These are phyloP conservation scores for Leptopilina drosophilae DNA, from an alignment of 2,888 invertebrate genomes.

Conservation along the genomic window DNA sequence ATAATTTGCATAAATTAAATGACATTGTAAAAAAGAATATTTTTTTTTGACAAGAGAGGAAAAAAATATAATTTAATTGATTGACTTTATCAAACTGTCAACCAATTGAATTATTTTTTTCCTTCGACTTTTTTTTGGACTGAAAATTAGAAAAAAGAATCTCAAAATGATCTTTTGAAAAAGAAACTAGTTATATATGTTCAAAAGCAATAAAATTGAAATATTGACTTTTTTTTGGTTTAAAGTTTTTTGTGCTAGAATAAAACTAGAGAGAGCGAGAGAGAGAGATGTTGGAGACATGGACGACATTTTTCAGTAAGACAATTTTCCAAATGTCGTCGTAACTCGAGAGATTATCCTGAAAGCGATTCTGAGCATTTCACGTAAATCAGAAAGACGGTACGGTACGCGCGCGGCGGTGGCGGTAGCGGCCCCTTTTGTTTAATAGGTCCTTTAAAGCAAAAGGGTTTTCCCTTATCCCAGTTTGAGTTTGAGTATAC, in stretches of 20 bases:
- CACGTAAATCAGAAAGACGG: slow-evolving; percentile 38
- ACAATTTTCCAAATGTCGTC: slow-evolving; percentile 40
- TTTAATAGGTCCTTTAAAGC: slow-evolving; percentile 40
- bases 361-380: slow-evolving; percentile 35
- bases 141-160: too few relatives aligned
- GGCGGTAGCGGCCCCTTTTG: slow-evolving; percentile 5
- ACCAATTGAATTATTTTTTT: too few relatives aligned
- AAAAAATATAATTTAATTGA: too few relatives aligned
- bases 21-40: too few relatives aligned
- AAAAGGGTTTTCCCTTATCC: slow-evolving; percentile 34
- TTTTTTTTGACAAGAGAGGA: too few relatives aligned
- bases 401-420: not conserved
- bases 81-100: too few relatives aligned
- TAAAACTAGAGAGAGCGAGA: slow-evolving; percentile 19
- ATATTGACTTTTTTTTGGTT: too few relatives aligned
- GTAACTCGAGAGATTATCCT: slow-evolving; percentile 38
- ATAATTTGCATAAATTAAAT: too few relatives aligned
- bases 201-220: too few relatives aligned
- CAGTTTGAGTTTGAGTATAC: slow-evolving; percentile 5
- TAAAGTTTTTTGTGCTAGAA: not conserved
- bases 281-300: slow-evolving; percentile 25
- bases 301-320: slow-evolving; percentile 37
- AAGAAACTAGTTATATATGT: too few relatives aligned
- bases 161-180: too few relatives aligned
- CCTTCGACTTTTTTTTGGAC: too few relatives aligned